phyloP scores from a whole-genome alignment of 2,113 vertebrate species.

The Mirounga angustirostris region DNA sequence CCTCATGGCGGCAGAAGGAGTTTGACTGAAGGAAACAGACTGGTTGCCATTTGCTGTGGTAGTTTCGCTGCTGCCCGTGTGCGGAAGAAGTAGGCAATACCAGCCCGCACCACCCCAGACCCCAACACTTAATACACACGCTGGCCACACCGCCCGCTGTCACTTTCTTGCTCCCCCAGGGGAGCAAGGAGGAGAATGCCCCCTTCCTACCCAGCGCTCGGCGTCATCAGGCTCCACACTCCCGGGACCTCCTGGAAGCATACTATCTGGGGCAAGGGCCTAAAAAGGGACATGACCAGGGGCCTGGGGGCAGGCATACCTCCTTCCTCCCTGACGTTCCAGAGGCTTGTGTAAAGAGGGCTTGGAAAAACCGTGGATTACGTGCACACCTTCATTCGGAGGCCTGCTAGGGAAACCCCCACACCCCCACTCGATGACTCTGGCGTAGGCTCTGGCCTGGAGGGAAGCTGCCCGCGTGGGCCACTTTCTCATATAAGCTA shows the following conservation, averaged over 20 bases:
- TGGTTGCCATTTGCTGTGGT: not conserved
- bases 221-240: not conserved
- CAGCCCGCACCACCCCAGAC: not conserved
- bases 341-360: not conserved
- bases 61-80: not conserved
- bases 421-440: not conserved
- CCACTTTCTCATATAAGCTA: too few species aligned
- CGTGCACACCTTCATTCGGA: fast-evolving
- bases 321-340: not conserved
- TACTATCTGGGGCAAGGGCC: not conserved
- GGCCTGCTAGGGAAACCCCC: not conserved
- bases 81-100: not conserved
- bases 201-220: not conserved
- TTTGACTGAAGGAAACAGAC: not conserved
- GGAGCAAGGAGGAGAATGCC: not conserved
- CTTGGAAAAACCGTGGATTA: not conserved
- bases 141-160: not conserved
- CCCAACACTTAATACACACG: too few species aligned
- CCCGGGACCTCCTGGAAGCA: not conserved
- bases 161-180: not conserved
- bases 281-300: not conserved
- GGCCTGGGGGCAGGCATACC: not conserved
- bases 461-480: not conserved
- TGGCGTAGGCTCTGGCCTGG: too few species aligned
- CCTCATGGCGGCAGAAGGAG: not conserved